These are phyloP conservation scores for Liparis tanakae DNA, from an alignment of 2,797 vertebrate genomes.

Conservation along the genomic window DNA sequence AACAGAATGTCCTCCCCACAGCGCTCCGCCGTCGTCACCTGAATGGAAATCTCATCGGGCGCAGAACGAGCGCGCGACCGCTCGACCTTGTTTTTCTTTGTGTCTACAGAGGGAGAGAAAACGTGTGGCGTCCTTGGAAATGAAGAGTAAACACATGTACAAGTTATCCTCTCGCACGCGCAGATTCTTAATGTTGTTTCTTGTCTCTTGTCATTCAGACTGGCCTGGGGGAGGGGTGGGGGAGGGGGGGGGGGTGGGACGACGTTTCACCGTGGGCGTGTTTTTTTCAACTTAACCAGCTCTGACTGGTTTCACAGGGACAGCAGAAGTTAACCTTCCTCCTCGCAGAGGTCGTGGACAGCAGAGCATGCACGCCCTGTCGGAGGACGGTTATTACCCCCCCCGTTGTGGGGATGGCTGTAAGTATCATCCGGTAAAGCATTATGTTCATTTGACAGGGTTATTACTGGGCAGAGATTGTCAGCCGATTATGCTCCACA, in stretches of 20 bases:
- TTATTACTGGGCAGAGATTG: constrained; percentile 39
- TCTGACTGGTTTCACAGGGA: constrained; percentile 50
- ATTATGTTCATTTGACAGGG: constrained; percentile 36
- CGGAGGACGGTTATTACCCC: constrained; percentile 40
- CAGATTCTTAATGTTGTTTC: constrained; percentile 41
- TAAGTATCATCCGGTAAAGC: constrained; percentile 43
- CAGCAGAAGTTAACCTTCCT: constrained; percentile 68
- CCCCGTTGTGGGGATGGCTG: constrained; percentile 21
- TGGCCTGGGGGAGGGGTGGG: constrained; percentile 36
- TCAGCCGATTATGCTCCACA: constrained; percentile 20
- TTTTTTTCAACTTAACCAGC: constrained; percentile 62
- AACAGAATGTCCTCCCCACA: background rate
- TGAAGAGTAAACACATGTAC: background rate
- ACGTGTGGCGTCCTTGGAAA: background rate
- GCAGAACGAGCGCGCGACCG: background rate
- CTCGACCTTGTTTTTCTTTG: background rate
- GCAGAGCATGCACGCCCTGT: constrained; percentile 21
- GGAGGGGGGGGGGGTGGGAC: background rate
- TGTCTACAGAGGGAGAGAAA: background rate
- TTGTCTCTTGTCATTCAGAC: constrained; percentile 37
- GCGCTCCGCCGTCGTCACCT: background rate
- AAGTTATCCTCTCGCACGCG: constrained; percentile 1
- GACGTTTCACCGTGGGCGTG: constrained; percentile 24
- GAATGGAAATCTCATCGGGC: background rate
- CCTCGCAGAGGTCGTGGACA: constrained; percentile 32